phyloP scores from a whole-genome alignment of 2,888 invertebrate genomes.

The Nemurella pictetii region DNA sequence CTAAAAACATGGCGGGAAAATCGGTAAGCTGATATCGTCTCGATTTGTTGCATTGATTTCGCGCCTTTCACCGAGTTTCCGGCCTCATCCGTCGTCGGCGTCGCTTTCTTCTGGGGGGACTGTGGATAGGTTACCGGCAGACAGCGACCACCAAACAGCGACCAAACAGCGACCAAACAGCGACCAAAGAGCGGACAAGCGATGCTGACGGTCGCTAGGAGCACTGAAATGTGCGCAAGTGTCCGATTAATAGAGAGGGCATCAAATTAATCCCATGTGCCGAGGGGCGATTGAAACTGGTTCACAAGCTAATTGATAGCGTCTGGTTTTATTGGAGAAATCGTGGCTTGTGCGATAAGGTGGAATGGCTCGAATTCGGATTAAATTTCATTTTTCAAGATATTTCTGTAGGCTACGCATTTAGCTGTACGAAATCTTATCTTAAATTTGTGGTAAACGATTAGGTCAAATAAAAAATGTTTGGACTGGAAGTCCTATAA shows the following conservation, averaged over 20 bases:
- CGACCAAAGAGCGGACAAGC: too few species aligned
- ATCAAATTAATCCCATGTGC: background rate
- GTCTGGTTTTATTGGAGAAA: background rate
- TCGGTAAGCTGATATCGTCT: background rate
- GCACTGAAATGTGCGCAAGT: background rate
- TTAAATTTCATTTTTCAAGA: background rate
- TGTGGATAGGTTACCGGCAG: background rate
- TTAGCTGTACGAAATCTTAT: too few species aligned
- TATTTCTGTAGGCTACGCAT: too few species aligned
- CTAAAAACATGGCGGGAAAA: background rate
- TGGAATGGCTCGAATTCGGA: background rate
- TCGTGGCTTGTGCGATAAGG: background rate
- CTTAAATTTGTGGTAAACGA: too few species aligned
- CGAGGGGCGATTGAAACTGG: background rate
- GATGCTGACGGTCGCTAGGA: too few species aligned
- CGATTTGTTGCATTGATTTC: background rate
- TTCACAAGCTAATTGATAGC: background rate
- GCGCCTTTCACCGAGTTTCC: slow-evolving; percentile 12
- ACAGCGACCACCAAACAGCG: too few species aligned
- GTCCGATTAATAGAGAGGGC: background rate
- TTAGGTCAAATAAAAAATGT: too few species aligned
- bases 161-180: too few species aligned
- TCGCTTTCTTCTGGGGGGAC: background rate
- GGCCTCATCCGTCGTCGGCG: background rate
- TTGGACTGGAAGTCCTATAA: too few species aligned